phyloP scores from a whole-genome alignment of 2,113 vertebrate species.

The Chlorodrepanis virens region DNA sequence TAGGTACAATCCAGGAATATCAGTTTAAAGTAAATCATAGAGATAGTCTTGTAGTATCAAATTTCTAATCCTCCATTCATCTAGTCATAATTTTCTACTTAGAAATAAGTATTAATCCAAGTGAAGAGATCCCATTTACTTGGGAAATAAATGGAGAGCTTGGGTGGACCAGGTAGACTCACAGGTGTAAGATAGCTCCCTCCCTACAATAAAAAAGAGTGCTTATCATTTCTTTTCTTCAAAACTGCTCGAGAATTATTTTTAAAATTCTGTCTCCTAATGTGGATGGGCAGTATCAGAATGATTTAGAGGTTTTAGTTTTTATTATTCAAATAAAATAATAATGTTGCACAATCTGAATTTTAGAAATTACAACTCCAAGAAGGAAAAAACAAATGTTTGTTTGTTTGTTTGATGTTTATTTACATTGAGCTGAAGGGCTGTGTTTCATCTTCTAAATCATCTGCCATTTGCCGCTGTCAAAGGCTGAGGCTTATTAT shows the following conservation, averaged over 20 bases:
- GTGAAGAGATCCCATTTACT: not conserved
- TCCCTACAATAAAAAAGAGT: not conserved
- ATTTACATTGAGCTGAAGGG: not conserved
- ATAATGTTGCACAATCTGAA: not conserved
- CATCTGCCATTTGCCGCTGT: not conserved
- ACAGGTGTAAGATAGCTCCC: accelerated
- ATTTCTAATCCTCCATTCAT: not conserved
- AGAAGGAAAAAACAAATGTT: not conserved
- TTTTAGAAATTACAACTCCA: not conserved
- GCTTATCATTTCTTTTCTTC: not conserved
- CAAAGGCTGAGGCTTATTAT: not conserved
- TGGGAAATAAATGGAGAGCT: not conserved
- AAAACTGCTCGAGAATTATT: not conserved
- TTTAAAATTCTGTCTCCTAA: not conserved
- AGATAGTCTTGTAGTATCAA: not conserved
- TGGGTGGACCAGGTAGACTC: not conserved
- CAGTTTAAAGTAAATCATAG: not conserved
- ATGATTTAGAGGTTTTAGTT: not conserved
- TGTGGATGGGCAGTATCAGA: not conserved
- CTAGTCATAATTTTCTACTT: not conserved
- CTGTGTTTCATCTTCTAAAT: not conserved
- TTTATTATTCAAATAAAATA: not conserved
- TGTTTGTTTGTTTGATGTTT: not conserved
- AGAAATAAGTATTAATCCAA: not conserved
- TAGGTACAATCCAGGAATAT: not conserved